Percentiles rank a stretch among this genome's conserved stretches.
phyloP scores from a whole-genome alignment of 1,140 invertebrate genomes.

The Panonychus citri region DNA sequence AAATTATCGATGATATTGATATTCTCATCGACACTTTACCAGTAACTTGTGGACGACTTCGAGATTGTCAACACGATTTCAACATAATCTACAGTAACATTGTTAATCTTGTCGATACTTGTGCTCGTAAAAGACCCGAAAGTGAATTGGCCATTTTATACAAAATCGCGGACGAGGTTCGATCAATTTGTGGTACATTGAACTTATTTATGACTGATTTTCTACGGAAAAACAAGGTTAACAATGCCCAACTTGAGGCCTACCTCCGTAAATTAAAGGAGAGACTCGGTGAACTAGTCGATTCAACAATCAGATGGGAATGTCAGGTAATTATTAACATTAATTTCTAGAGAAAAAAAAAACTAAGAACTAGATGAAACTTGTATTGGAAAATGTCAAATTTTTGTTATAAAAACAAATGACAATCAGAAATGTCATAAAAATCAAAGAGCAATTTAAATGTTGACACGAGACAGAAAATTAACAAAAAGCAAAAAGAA shows the following conservation, averaged over 20 bases:
- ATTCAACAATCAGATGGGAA: background rate
- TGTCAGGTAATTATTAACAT: background rate
- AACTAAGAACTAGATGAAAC: too few relatives aligned
- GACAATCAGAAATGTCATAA: too few relatives aligned
- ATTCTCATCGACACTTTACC: slow-evolving; percentile 8
- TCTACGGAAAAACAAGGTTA: background rate
- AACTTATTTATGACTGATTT: slow-evolving; percentile 3
- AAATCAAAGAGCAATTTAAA: too few relatives aligned
- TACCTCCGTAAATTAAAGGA: slow-evolving; percentile 7
- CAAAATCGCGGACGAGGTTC: background rate
- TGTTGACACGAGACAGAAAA: too few relatives aligned
- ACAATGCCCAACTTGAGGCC: slow-evolving; percentile 10
- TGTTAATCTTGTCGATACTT: background rate
- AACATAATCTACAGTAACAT: background rate
- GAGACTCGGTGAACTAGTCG: slow-evolving; percentile 8
- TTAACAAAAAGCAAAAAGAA: too few relatives aligned
- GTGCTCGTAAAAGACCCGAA: background rate
- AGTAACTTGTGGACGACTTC: background rate
- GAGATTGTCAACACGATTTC: background rate
- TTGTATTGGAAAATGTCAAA: too few relatives aligned
- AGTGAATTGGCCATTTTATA: background rate
- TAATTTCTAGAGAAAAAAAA: too few relatives aligned
- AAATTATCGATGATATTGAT: slow-evolving; percentile 9
- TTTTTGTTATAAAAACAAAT: too few relatives aligned
- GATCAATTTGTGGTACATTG: background rate